Percentiles rank a stretch among this genome's conserved stretches.
Evolutionary conservation across 1,140 invertebrate genomes (phyloP).

Genomic region (Meloidogyne chitwoodi): DNA sequence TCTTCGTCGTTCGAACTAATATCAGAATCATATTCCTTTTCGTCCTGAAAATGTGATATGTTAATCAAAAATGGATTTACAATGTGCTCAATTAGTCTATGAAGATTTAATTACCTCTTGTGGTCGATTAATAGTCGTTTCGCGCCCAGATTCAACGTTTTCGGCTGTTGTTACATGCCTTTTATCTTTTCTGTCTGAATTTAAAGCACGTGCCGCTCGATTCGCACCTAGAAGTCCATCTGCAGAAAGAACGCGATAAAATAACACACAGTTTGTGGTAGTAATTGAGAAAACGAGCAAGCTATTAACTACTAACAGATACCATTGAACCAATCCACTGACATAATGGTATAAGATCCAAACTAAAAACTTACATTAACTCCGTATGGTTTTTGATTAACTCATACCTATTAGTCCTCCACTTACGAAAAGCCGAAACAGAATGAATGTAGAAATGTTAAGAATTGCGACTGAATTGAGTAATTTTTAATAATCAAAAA

Average conservation of each 20-base stretch:
- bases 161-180: neutral
- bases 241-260: slow-evolving; percentile 56
- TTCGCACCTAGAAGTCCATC: slow-evolving; percentile 52
- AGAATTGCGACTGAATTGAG: slow-evolving; percentile 46
- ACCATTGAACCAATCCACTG: neutral
- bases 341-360: slow-evolving; percentile 3
- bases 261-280: slow-evolving; percentile 53
- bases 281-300: slow-evolving; percentile 39
- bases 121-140: neutral
- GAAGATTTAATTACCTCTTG: neutral
- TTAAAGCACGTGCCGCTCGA: neutral
- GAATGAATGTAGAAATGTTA: slow-evolving; percentile 52
- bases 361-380: neutral
- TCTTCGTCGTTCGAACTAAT: neutral
- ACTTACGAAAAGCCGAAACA: slow-evolving; percentile 55
- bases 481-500: too few species aligned
- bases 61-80: too few species aligned
- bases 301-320: neutral
- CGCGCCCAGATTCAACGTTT: neutral
- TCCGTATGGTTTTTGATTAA: neutral
- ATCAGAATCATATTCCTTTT: neutral
- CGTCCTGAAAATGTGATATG: neutral
- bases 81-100: too few species aligned
- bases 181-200: neutral
- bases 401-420: neutral